Evolutionary conservation across 2,888 invertebrate genomes (phyloP).

Genomic region (Xestia xanthographa): DNA sequence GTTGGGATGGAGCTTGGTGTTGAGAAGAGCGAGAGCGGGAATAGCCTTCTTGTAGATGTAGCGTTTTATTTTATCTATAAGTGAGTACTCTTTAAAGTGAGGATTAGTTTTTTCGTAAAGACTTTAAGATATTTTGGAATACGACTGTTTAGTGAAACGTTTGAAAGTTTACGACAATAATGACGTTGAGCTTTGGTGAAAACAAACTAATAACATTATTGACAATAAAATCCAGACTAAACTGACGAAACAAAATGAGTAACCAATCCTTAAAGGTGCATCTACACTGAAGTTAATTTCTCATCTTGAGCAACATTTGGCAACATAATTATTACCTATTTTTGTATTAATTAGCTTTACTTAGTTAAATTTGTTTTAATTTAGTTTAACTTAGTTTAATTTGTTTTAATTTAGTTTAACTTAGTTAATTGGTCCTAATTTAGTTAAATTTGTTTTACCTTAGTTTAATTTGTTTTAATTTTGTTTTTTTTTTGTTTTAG

Average conservation of each 20-base stretch:
- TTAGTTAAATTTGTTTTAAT: too few species aligned
- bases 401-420: too few species aligned
- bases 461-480: too few species aligned
- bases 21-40: slow-evolving; percentile 62
- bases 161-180: background rate
- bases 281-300: background rate
- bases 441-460: too few species aligned
- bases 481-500: too few species aligned
- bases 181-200: background rate
- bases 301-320: background rate
- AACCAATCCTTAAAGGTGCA: background rate
- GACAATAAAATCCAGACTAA: background rate
- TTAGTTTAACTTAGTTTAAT: too few species aligned
- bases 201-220: background rate
- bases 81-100: background rate
- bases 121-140: too few species aligned
- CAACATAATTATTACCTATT: too few species aligned
- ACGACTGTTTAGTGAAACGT: too few species aligned
- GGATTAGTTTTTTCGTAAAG: background rate
- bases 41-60: background rate
- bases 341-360: too few species aligned
- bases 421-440: too few species aligned
- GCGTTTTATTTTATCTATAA: background rate
- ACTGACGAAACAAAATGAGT: too few species aligned
- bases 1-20: slow-evolving; percentile 36